phyloP scores from a whole-genome alignment of 2,888 invertebrate genomes.

The Drosophila monieri region DNA sequence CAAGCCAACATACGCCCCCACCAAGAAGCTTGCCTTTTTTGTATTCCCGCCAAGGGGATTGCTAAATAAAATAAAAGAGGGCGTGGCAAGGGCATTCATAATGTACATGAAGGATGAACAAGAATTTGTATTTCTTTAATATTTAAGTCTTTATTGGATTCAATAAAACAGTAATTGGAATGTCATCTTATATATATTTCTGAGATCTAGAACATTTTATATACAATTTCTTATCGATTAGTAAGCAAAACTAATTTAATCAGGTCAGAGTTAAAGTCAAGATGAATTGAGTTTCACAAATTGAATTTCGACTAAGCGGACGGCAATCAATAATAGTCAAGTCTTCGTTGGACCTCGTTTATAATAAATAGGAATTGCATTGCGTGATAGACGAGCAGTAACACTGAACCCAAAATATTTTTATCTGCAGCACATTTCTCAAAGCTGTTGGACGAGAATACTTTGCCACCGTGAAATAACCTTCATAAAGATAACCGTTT shows the following conservation, averaged over 20 bases:
- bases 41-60: conserved; percentile 38
- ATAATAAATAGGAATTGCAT: conserved; percentile 6
- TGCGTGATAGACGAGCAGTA: conserved; percentile 13
- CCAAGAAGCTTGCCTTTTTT: conserved; percentile 39
- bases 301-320: conserved; percentile 14
- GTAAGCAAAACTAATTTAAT: background rate
- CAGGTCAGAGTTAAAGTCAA: conserved; percentile 9
- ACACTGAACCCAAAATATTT: background rate
- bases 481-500: conserved; percentile 12
- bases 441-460: conserved; percentile 2
- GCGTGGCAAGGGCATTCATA: conserved; percentile 36
- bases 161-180: no score
- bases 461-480: background rate
- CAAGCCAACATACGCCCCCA: conserved; percentile 32
- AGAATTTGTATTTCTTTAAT: background rate
- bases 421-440: conserved; percentile 6
- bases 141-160: background rate
- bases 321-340: conserved; percentile 21
- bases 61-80: conserved; percentile 54
- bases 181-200: no score
- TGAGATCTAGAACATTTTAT: background rate
- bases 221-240: background rate
- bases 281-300: conserved; percentile 14
- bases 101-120: background rate
- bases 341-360: background rate